phyloP scores from a whole-genome alignment of 2,113 vertebrate genomes.

The Etheostoma cragini region DNA sequence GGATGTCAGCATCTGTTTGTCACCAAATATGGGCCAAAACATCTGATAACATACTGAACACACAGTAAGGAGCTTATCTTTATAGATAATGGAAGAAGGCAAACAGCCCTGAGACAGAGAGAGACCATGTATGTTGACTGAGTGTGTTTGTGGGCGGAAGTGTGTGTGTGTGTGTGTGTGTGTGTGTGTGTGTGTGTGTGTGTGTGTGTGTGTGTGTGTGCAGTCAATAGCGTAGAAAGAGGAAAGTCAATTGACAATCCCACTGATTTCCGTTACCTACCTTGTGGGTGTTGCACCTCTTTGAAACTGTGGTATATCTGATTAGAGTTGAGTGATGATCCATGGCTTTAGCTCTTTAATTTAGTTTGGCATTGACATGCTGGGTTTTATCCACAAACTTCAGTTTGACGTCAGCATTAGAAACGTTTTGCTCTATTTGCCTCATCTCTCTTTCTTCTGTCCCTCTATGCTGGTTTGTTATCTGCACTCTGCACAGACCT shows the following conservation, averaged over 20 bases:
- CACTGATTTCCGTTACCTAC: constrained; percentile 51
- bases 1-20: constrained; percentile 51
- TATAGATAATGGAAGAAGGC: constrained; percentile 65
- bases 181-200: constrained; percentile 31
- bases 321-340: constrained; percentile 47
- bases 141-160: neutral
- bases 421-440: constrained; percentile 1
- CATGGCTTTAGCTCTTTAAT: constrained; percentile 29
- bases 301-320: constrained; percentile 56
- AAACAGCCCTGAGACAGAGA: constrained; percentile 55
- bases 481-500: constrained; percentile 39
- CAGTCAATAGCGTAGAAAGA: constrained; percentile 23
- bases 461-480: constrained; percentile 38
- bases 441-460: neutral
- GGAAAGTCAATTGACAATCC: constrained; percentile 39
- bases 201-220: constrained; percentile 25
- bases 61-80: constrained; percentile 70
- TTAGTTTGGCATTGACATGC: constrained; percentile 39
- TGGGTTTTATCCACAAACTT: constrained; percentile 16
- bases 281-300: constrained; percentile 53
- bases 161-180: constrained; percentile 15
- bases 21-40: constrained; percentile 60
- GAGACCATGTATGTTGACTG: neutral
- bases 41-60: constrained; percentile 71
- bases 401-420: constrained; percentile 35